Evolutionary conservation across 2,113 vertebrate genomes (phyloP).

Genomic region (Eurystomus gularis): DNA sequence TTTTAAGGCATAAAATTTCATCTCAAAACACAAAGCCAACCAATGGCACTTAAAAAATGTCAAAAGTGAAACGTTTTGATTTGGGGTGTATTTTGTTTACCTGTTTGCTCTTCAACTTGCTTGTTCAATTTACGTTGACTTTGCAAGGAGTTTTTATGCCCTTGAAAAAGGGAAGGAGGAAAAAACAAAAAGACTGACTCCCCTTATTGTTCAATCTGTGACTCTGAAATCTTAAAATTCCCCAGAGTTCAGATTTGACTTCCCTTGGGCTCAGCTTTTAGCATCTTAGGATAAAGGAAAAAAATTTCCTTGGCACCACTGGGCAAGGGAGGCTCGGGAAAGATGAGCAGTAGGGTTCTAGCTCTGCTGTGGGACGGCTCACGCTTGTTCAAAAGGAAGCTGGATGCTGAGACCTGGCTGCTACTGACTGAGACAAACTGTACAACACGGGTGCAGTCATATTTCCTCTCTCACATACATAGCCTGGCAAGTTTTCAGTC

Average conservation of each 20-base stretch:
- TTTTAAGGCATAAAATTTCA: neutral
- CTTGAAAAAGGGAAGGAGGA: neutral
- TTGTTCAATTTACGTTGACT: neutral
- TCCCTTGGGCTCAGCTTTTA: neutral
- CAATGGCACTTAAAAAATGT: neutral
- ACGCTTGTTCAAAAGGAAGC: neutral
- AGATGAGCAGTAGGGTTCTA: neutral
- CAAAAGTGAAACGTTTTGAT: neutral
- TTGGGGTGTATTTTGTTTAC: neutral
- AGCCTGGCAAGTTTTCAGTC: neutral
- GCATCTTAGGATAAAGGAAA: neutral
- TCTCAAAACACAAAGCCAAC: neutral
- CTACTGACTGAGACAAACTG: neutral
- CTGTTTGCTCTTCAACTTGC: neutral
- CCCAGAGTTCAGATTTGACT: neutral
- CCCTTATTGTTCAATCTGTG: neutral
- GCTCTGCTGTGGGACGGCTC: neutral
- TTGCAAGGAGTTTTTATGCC: neutral
- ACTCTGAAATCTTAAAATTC: neutral
- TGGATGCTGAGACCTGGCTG: neutral
- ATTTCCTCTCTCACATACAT: neutral
- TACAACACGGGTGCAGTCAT: rapidly evolving
- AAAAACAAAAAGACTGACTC: neutral
- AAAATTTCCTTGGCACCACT: neutral
- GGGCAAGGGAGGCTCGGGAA: neutral